These are phyloP conservation scores for Abrostola tripartita DNA, from an alignment of 2,888 invertebrate species.

Conservation along the genomic window DNA sequence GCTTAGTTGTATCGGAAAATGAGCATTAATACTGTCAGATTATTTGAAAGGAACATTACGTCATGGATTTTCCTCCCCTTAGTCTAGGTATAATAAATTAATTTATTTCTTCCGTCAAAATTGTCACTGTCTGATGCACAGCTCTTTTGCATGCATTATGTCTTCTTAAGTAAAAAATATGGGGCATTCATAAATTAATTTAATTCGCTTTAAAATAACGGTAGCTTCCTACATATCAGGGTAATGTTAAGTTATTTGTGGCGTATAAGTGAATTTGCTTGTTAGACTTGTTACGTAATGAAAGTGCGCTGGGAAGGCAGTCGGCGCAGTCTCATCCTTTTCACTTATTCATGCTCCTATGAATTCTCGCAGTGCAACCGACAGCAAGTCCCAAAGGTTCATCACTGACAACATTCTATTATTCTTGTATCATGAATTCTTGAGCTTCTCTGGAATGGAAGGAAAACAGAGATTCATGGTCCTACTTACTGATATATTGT, in stretches of 20 bases:
- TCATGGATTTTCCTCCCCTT: too few relatives aligned
- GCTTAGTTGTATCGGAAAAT: too few relatives aligned
- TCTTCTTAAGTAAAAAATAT: neutral
- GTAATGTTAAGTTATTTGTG: conserved; percentile 46
- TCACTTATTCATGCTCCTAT: conserved; percentile 59
- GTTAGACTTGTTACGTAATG: conserved; percentile 50
- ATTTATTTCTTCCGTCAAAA: too few relatives aligned
- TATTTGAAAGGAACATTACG: too few relatives aligned
- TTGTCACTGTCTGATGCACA: too few relatives aligned
- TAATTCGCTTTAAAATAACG: conserved; percentile 2
- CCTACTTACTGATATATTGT: neutral
- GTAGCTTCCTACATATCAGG: conserved; percentile 3
- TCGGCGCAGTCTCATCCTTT: conserved; percentile 27
- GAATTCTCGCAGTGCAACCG: conserved; percentile 34
- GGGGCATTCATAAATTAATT: conserved; percentile 1
- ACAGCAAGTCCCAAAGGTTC: conserved; percentile 36
- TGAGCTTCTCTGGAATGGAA: conserved; percentile 24
- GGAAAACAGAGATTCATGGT: conserved; percentile 21
- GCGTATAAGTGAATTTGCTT: conserved; percentile 45
- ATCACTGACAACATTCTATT: conserved; percentile 40
- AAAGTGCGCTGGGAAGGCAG: conserved; percentile 38
- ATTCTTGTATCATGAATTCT: conserved; percentile 40
- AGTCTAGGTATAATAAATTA: too few relatives aligned
- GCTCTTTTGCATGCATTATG: too few relatives aligned
- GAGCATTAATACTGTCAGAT: too few relatives aligned